Evolutionary conservation across 2,888 invertebrate species (phyloP), one percentile per base, ranked within the genome.

Genomic region (Rugalucina vietnamica): DNA sequence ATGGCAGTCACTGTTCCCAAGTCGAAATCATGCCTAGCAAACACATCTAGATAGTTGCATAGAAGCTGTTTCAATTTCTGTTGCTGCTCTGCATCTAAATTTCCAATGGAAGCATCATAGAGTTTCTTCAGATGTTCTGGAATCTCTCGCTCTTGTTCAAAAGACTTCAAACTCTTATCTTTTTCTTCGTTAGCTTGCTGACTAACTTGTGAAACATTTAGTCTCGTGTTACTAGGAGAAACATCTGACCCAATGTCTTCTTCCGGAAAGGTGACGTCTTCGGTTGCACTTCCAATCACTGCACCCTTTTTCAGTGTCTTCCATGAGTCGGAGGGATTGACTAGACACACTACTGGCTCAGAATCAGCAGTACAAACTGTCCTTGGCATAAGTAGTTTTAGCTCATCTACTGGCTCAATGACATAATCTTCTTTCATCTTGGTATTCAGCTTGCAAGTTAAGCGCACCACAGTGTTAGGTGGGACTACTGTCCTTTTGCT

Each of bases 11-110:
- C 74, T 4, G 43, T 73, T 4, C 79, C 85, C 0, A 81, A 24
- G 39, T 84, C 77, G 54, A 80, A 72, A 3, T 80, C 80, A 74
- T 76, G 24, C 14, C 32, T 43, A 0, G 81, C 71, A 29, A 85
- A 81, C 0, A 78, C 75, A 71, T 81, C 84, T n/a, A 36, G 37
- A 60, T 60, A 27, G 18, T 81, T 57, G 5, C 32, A 37, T 4
- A 82, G 29, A 14, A 82, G 50, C 10, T 43, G 18, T 10, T 18
- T 34, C 54, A 36, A 4, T 60, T 60, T 60, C 5, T 29, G 4
- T 27, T 27, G 29, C 21, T 60, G 60, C 18, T 60, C 60, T 4
- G 21, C 54, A 54, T 8, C 10, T 54, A 54, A 54, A 21, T 8
- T 21, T 8, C n/a, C 12, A 18, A 54, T 4, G 4, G 54, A 54